These are phyloP conservation scores for Squalus acanthias DNA, from an alignment of 2,797 vertebrate genomes.

Conservation along the genomic window DNA sequence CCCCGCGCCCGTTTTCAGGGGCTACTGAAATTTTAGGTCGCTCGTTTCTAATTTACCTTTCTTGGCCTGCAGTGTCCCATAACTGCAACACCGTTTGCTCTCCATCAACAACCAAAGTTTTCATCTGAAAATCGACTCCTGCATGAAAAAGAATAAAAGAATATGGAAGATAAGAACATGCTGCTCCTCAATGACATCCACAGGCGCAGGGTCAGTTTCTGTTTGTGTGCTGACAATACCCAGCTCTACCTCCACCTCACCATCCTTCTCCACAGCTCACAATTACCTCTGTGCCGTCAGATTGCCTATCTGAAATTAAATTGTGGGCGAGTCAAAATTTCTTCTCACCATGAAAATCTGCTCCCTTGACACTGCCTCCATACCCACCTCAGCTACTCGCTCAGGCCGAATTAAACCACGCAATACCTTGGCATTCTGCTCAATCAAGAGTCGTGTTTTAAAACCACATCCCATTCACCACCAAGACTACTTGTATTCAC, in stretches of 20 bases:
- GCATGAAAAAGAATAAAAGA: conserved; percentile 41
- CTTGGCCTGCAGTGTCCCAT: conserved; percentile 94
- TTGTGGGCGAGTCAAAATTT: not conserved
- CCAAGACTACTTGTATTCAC: not conserved
- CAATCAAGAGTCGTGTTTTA: not conserved
- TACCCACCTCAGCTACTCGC: not conserved
- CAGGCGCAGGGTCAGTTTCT: not conserved
- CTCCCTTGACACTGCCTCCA: not conserved
- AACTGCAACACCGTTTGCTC: conserved; percentile 78
- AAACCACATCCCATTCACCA: not conserved
- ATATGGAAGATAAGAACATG: not conserved
- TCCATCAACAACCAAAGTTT: conserved; percentile 85
- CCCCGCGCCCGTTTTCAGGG: too few relatives aligned
- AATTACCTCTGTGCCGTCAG: not conserved
- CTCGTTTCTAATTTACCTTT: conserved; percentile 64
- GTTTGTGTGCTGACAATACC: not conserved
- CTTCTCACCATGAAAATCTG: not conserved
- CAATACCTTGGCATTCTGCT: not conserved
- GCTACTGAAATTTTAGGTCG: too few relatives aligned
- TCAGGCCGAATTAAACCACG: not conserved
- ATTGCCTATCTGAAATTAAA: not conserved
- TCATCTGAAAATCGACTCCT: conserved; percentile 97
- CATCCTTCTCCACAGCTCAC: not conserved
- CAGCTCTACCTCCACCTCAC: not conserved
- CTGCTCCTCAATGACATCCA: not conserved